Evolutionary conservation across 2,113 vertebrate genomes (phyloP).

Genomic region (Strix aluco): DNA sequence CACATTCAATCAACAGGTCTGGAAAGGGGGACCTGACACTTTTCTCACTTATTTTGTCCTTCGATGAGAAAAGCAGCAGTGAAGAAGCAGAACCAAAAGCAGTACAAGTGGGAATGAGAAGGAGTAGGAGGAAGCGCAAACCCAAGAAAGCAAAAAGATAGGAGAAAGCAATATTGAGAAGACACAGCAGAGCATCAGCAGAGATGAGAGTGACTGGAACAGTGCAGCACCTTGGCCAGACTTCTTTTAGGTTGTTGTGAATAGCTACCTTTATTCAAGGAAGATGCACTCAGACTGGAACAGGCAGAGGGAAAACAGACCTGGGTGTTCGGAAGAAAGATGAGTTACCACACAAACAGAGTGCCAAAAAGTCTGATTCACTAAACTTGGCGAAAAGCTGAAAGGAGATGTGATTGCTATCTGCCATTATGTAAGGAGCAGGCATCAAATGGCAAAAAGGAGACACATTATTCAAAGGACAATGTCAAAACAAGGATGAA

Average conservation of each 20-base stretch:
- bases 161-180: neutral
- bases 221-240: neutral
- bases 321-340: neutral
- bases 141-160: neutral
- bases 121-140: neutral
- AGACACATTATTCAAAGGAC: neutral
- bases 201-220: neutral
- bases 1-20: neutral
- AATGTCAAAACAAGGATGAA: neutral
- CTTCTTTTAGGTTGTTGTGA: neutral
- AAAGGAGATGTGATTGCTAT: conserved; percentile 14
- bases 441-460: neutral
- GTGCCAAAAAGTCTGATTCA: neutral
- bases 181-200: neutral
- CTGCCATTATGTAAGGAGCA: neutral
- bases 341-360: neutral
- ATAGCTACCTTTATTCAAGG: neutral
- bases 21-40: neutral
- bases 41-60: conserved; percentile 26
- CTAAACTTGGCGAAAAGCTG: neutral
- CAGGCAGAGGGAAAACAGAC: neutral
- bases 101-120: neutral
- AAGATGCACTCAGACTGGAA: neutral
- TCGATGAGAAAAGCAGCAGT: neutral
- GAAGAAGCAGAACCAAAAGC: neutral